phyloP scores from a whole-genome alignment of 2,888 invertebrate species.

The Melikaiella ostensackeni region DNA sequence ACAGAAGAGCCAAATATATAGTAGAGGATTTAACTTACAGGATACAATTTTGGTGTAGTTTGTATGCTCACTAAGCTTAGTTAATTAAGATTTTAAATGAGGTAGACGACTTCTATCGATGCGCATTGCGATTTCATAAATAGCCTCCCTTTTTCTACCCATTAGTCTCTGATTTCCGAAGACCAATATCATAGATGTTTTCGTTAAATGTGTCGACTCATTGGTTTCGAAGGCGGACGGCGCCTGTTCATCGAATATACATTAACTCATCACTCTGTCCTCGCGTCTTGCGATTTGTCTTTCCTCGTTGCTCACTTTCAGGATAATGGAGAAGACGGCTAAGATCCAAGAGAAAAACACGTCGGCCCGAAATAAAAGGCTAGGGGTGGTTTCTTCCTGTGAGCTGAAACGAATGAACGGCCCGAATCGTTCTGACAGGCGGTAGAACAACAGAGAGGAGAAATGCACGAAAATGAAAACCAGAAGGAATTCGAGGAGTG shows the following conservation, averaged over 20 bases:
- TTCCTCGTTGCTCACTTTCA: conserved; percentile 20
- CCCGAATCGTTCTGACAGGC: conserved; percentile 63
- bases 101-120: neutral
- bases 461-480: conserved; percentile 62
- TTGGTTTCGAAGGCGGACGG: neutral
- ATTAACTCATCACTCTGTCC: conserved; percentile 36
- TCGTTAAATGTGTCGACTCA: neutral
- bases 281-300: conserved; percentile 4
- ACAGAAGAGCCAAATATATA: too few species aligned
- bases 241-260: conserved; percentile 17
- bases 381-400: conserved; percentile 46
- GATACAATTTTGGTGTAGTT: too few species aligned
- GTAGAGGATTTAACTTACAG: too few species aligned
- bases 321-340: conserved; percentile 27
- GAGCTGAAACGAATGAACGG: conserved; percentile 62
- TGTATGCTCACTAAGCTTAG: too few species aligned
- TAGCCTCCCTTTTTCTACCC: neutral
- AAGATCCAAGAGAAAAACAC: conserved; percentile 49
- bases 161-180: neutral
- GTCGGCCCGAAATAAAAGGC: conserved; percentile 55
- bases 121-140: neutral
- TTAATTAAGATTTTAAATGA: too few species aligned
- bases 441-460: conserved; percentile 51
- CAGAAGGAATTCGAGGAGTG: conserved; percentile 48
- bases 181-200: neutral